Evolutionary conservation across 2,113 vertebrate species (phyloP).

Genomic region (Aspidoscelis tigris): DNA sequence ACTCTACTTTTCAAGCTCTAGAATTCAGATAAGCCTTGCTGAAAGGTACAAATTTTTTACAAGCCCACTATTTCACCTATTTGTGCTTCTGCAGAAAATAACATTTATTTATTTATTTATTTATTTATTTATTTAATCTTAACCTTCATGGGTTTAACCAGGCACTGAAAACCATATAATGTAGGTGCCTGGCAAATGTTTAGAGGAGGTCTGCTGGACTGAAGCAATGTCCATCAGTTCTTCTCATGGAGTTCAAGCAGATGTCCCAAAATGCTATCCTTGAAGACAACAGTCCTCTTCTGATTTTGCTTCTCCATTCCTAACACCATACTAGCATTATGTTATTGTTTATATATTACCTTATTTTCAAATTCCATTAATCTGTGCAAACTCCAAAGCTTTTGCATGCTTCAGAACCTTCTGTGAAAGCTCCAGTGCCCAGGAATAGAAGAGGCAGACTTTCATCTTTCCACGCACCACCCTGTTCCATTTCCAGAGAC

Average conservation of each 20-base stretch:
- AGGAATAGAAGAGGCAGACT: too few species aligned
- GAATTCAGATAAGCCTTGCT: background rate
- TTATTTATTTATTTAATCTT: too few species aligned
- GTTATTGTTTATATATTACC: too few species aligned
- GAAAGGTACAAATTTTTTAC: background rate
- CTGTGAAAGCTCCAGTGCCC: too few species aligned
- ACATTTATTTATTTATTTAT: background rate
- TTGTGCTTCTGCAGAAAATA: background rate
- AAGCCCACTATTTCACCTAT: background rate
- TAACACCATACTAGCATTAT: too few species aligned
- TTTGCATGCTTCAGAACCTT: too few species aligned
- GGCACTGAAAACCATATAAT: too few species aligned
- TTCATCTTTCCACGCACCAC: too few species aligned
- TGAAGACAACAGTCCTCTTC: background rate
- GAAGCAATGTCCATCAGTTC: background rate
- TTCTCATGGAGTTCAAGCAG: background rate
- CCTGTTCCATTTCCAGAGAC: too few species aligned
- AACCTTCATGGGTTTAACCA: too few species aligned
- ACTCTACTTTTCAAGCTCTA: conserved; percentile 6
- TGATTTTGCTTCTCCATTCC: too few species aligned
- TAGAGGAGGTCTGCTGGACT: background rate
- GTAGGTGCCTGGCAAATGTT: too few species aligned
- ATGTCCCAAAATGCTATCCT: background rate
- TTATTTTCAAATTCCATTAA: background rate
- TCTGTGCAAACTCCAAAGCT: background rate